Conservation (phyloP, 2,888 invertebrate species). For the Aquatica leii region DNA sequence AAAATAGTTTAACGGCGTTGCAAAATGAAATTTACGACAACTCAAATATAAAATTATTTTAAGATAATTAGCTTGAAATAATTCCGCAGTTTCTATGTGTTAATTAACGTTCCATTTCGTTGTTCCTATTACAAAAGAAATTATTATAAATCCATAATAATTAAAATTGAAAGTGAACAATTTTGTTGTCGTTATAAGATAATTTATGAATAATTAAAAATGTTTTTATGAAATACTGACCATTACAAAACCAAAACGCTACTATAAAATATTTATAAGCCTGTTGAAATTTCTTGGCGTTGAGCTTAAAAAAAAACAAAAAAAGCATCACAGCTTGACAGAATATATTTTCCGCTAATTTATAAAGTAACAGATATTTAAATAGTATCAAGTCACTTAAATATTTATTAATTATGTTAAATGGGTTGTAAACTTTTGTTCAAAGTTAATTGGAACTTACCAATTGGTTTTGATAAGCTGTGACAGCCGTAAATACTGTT, state of each 20-base stretch:
- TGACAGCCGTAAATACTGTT: slow-evolving; percentile 85
- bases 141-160: too few species aligned
- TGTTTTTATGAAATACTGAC: too few species aligned
- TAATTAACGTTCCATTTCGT: slow-evolving; percentile 2
- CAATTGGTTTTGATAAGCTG: slow-evolving; percentile 88
- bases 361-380: slow-evolving; percentile 1
- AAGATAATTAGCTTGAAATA: slow-evolving; percentile 21
- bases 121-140: too few species aligned
- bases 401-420: background rate
- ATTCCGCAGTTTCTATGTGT: background rate
- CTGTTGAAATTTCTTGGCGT: slow-evolving; percentile 4
- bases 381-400: background rate
- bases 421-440: background rate
- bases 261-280: background rate
- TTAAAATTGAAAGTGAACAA: too few species aligned
- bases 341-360: background rate
- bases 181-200: too few species aligned
- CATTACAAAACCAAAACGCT: too few species aligned
- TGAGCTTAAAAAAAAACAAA: background rate
- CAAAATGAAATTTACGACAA: slow-evolving; percentile 31
- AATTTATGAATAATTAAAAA: too few species aligned
- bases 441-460: slow-evolving; percentile 62
- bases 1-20: slow-evolving; percentile 31
- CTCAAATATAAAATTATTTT: slow-evolving; percentile 23
- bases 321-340: background rate